phyloP scores from a whole-genome alignment of 2,113 vertebrate genomes.

The Cynopterus brachyotis region DNA sequence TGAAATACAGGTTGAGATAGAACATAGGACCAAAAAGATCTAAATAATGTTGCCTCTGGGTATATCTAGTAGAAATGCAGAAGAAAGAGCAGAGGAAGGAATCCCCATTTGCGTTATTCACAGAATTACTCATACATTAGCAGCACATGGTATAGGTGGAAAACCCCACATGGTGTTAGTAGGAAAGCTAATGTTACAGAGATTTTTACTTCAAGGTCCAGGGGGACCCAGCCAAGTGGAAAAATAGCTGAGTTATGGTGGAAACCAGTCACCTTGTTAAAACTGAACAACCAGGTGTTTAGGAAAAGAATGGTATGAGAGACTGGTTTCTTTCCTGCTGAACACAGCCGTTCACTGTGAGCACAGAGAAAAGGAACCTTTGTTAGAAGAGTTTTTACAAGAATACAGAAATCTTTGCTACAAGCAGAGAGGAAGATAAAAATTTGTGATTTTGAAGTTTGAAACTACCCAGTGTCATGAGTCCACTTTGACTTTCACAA shows the following conservation, averaged over 20 bases:
- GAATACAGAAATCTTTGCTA: slow-evolving; percentile 41
- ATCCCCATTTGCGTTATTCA: neutral
- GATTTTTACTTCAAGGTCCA: slow-evolving; percentile 56
- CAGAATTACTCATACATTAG: neutral
- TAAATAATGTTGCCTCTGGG: neutral
- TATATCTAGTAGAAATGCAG: neutral
- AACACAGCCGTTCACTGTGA: slow-evolving; percentile 28
- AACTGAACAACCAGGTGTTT: slow-evolving; percentile 67
- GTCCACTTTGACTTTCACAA: neutral
- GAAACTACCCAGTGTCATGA: neutral
- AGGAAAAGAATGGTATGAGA: slow-evolving; percentile 79
- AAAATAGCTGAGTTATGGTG: slow-evolving; percentile 75
- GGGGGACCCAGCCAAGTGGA: slow-evolving; percentile 42
- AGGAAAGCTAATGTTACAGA: slow-evolving; percentile 37
- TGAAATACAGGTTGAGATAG: neutral
- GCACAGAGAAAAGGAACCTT: slow-evolving; percentile 45
- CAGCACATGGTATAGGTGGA: neutral
- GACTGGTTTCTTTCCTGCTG: slow-evolving; percentile 50
- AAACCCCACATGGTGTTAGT: neutral
- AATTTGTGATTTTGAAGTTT: slow-evolving; percentile 5
- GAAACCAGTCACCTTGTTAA: slow-evolving; percentile 76
- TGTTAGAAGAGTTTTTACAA: slow-evolving; percentile 9
- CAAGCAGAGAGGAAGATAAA: slow-evolving; percentile 14
- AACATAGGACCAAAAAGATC: neutral
- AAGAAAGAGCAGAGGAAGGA: neutral